Base-by-base conservation (phyloP, 2,797 vertebrate species). In the Pseudochromis fuscus region DNA sequence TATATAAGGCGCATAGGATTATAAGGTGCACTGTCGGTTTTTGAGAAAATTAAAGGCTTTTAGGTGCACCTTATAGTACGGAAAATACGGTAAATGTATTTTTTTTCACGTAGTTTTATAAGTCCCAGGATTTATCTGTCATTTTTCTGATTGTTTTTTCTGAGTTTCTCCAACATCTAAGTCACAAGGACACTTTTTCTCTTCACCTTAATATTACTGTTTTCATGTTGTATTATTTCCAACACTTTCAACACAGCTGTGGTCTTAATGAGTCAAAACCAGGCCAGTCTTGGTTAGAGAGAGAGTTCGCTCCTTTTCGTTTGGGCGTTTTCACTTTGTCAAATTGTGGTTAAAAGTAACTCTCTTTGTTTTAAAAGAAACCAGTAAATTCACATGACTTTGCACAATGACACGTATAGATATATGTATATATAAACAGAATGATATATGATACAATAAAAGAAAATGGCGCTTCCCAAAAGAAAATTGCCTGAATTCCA, bases 191-290 rank as follows among this genome's bases (percentile, higher is more conserved):
- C 9, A 5, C 42, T 37, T 35, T 35, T 33, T 33, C 12, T 33
- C 9, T 1, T 2, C 42, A 65, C 16, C 13, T 48, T 16, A 28
- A 45, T 50, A 28, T 68, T 74, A 69, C 30, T 35, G 24, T 25
- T 19, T 24, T 58, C 8, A 25, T 57, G 46, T 60, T 25, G 44
- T 60, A 66, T 60, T 64, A 74, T 64, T 75, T 42, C 62, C 18
- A 75, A 72, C n/a, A 19, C 28, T n/a, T 27, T 10, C 44, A 56
- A 59, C 44, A 56, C 24, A 6, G 4, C 21, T 67, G 65, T 68
- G 62, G 55, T 72, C 68, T 49, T 50, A 46, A 53, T 65, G 74
- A 81, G 44, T 79, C 55, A 63, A 67, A 72, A 50, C 67, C 27
- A 67, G 18, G 21, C 2, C 3, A 18, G 25, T 30, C 13, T 44